Base-by-base conservation (phyloP, 2,888 invertebrate species). In the Tribolium freemani region DNA sequence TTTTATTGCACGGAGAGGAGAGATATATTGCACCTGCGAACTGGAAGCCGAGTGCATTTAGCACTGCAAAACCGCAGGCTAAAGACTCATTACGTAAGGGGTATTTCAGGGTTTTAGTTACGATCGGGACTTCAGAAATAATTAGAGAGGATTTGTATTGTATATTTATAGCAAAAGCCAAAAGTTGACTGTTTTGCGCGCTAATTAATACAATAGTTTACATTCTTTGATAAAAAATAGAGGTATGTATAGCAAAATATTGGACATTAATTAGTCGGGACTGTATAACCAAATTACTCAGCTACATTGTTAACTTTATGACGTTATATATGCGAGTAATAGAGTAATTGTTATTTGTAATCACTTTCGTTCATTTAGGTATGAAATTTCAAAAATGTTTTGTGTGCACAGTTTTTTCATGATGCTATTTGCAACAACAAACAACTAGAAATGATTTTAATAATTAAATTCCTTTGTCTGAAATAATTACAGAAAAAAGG, bases 11-110 rank as follows among this genome's bases (percentile, higher is more conserved):
- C 3, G 10, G 21, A 26, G 11, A 54, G 10, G n/a, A 10, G 26
- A 11, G 20, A 54, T 54, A 31, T 54, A 54, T 54, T 54, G 31
- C 54, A 54, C 31, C 54, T 54, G 54, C 54, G 11, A 54, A 54
- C 54, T 54, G 21, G 53, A 16, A 21, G 21, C 53, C 21, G 50
- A 26, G 26, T 50, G 51, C 54, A 54, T 54, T 26, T 54, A 54
- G 10, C 54, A 30, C 9, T n/a, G 30, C 54, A 10, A n/a, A n/a
- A 26, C 54, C 54, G 31, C 54, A 26, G 31, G 21, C 53, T 53
- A 54, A 54, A 54, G 21, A n/a, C 53, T 53, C 26, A 21, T 53
- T 53, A 53, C 20, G 53, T 13, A 53, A 13, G 50, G 13, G 50
- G 50, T 50, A 13, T 13, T 8, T 13, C 13, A 16, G 16, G 51